Evolutionary conservation across 1,140 invertebrate genomes (phyloP), one percentile per base, ranked within the genome.

Genomic region (Calycopis cecrops): DNA sequence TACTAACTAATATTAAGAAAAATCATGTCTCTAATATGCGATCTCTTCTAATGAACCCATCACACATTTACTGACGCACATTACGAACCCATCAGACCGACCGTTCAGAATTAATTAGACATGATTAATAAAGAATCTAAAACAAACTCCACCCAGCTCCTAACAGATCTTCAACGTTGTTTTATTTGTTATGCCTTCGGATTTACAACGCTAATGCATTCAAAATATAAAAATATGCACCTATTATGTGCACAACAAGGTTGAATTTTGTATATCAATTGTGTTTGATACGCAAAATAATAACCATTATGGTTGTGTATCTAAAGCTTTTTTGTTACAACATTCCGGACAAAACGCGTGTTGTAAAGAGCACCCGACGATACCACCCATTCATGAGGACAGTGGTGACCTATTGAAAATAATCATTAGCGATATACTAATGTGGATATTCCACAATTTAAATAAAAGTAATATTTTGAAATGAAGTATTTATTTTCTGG

Each of bases 311-410:
- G 69, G 71, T 28, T 82, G 79, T 82, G 79, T 85, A 78, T 85
- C 79, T 83, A 82, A 84, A 69, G 74, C 67, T 79, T 87, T 86
- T 87, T 86, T 85, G 76, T 86, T 76, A 79, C 76, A 76, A 67
- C 83, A 87, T 87, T 87, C 83, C 81, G 71, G 73, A 85, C 83
- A 87, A 85, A 86, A 85, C 79, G 81, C 73, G 75, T 72, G 79
- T 83, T 86, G 79, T 86, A 86, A 83, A 83, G 84, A 82, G 79
- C 78, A 71, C 63, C 78, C 80, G 80, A 80, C 79, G 72, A 85
- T 85, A 83, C 83, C 83, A 86, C 81, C 81, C 84, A 87, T 87
- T 87, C 83, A 87, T 87, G 67, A 81, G 69, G 74, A 78, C 74
- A 77, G 67, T 82, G 79, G 78, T 87, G 77, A 87, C 83, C 81